These are phyloP conservation scores for Xestia ashworthii DNA, from an alignment of 2,888 invertebrate genomes.

Conservation along the genomic window DNA sequence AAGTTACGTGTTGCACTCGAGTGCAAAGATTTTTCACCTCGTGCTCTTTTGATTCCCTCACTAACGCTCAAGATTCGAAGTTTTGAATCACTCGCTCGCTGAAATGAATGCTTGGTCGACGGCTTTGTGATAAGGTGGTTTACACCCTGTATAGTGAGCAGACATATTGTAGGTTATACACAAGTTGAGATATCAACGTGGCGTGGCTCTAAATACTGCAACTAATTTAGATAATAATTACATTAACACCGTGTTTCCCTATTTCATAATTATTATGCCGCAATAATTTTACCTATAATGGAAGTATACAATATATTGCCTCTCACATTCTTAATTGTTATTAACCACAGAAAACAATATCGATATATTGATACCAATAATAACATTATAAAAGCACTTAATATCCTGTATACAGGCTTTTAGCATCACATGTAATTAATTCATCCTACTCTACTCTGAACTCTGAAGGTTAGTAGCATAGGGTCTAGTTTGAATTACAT, in stretches of 20 bases:
- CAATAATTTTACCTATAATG: not conserved
- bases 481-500: slow-evolving; percentile 34
- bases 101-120: too few relatives aligned
- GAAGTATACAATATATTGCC: not conserved
- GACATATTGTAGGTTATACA: not conserved
- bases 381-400: slow-evolving; percentile 29
- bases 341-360: slow-evolving; percentile 5
- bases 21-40: too few relatives aligned
- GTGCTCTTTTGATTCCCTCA: too few relatives aligned
- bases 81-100: too few relatives aligned
- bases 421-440: not conserved
- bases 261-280: not conserved
- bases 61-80: too few relatives aligned
- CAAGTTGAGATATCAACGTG: not conserved
- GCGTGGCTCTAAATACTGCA: not conserved
- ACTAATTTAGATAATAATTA: not conserved
- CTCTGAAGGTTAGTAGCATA: not conserved
- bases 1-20: too few relatives aligned
- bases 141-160: too few relatives aligned
- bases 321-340: not conserved
- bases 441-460: not conserved
- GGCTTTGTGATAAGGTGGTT: too few relatives aligned
- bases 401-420: slow-evolving; percentile 12
- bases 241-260: not conserved
- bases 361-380: slow-evolving; percentile 28